Percentiles rank a stretch among this genome's conserved stretches.
These are phyloP conservation scores for Rotaria socialis DNA, from an alignment of 2,888 invertebrate genomes.

Conservation along the genomic window DNA sequence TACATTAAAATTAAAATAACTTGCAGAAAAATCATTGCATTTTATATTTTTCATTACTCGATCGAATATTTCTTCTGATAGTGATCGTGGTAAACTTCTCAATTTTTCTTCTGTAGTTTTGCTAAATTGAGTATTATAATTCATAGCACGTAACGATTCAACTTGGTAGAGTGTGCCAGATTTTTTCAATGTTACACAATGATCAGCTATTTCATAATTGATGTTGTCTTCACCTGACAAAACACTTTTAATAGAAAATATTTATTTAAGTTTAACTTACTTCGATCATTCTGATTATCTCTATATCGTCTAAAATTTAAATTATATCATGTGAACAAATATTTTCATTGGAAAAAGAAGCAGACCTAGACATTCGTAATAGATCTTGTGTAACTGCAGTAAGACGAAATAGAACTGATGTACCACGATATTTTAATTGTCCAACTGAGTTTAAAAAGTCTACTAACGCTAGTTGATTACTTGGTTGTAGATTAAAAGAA, in stretches of 20 bases:
- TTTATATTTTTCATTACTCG: not conserved
- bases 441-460: slow-evolving; percentile 68
- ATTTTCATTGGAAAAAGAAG: not conserved
- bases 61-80: slow-evolving; percentile 32
- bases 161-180: not conserved
- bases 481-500: not conserved
- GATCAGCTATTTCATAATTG: slow-evolving; percentile 25
- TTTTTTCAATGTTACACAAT: slow-evolving; percentile 28
- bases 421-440: slow-evolving; percentile 68
- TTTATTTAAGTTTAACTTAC: not conserved
- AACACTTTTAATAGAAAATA: no score
- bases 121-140: not conserved
- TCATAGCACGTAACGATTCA: slow-evolving; percentile 1
- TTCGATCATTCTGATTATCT: not conserved
- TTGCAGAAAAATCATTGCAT: no score
- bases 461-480: slow-evolving; percentile 52
- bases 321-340: not conserved
- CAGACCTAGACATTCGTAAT: not conserved
- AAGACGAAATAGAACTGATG: slow-evolving; percentile 66
- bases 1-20: not conserved
- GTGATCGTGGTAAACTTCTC: not conserved
- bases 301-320: not conserved
- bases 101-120: not conserved
- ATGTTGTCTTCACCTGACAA: not conserved
- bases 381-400: not conserved